Conservation (phyloP, 2,113 vertebrate genomes). For the Syngnathoides biaculeatus region DNA sequence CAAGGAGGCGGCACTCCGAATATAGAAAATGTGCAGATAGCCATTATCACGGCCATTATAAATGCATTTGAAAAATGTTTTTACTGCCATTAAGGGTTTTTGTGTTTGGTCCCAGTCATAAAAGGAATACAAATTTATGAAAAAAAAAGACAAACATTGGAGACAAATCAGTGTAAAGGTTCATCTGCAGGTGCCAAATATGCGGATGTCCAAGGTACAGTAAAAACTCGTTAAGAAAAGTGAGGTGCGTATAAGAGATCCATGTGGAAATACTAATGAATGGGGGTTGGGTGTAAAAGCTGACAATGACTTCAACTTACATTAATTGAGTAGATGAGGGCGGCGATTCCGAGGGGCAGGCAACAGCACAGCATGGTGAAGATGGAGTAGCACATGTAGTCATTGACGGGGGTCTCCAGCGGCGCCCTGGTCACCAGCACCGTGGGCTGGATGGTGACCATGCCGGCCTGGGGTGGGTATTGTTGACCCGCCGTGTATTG, state of each 20-base stretch:
- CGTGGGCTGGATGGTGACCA: conserved; percentile 52
- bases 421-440: conserved; percentile 43
- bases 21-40: too few species aligned
- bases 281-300: neutral
- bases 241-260: neutral
- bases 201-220: too few species aligned
- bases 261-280: neutral
- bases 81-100: too few species aligned
- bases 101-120: too few species aligned
- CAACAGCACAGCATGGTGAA: conserved; percentile 78
- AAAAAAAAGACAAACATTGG: too few species aligned
- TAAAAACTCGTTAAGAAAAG: too few species aligned
- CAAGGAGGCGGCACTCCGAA: too few species aligned
- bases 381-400: conserved; percentile 77
- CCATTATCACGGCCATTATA: too few species aligned
- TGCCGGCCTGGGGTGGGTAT: conserved; percentile 13
- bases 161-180: too few species aligned
- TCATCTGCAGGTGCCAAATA: too few species aligned
- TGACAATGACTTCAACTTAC: conserved; percentile 51
- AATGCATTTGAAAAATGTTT: too few species aligned
- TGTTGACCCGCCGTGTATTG: conserved; percentile 6
- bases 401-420: conserved; percentile 41
- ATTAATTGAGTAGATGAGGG: conserved; percentile 66
- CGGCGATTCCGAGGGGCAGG: conserved; percentile 72
- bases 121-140: too few species aligned